phyloP scores from a whole-genome alignment of 2,888 invertebrate species.

The Drosophila nigritarsus region DNA sequence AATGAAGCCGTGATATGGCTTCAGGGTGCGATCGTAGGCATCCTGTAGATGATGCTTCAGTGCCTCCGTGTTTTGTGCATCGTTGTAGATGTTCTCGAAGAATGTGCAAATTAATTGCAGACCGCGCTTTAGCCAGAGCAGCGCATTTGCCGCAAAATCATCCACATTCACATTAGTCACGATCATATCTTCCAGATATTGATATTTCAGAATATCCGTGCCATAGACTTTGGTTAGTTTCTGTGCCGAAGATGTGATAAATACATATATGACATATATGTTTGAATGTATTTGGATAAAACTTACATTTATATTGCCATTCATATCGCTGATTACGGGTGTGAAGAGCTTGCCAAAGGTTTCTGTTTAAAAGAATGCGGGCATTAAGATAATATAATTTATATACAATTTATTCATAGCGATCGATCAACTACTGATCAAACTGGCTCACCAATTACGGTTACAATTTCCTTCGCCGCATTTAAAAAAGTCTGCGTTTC shows the following conservation, averaged over 20 bases:
- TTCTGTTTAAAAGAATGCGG: slow-evolving; percentile 85
- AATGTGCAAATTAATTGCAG: slow-evolving; percentile 84
- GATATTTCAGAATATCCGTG: slow-evolving; percentile 86
- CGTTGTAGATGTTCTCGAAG: slow-evolving; percentile 83
- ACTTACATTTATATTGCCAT: slow-evolving; percentile 90
- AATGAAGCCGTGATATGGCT: slow-evolving; percentile 91
- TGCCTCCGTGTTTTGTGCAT: slow-evolving; percentile 85
- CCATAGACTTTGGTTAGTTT: slow-evolving; percentile 88
- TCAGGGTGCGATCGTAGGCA: slow-evolving; percentile 90
- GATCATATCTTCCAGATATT: slow-evolving; percentile 90
- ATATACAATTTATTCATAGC: neutral
- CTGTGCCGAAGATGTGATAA: slow-evolving; percentile 81
- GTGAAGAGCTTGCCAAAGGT: slow-evolving; percentile 90
- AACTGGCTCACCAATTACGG: slow-evolving; percentile 87
- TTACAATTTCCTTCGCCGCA: slow-evolving; percentile 88
- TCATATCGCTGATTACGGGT: slow-evolving; percentile 91
- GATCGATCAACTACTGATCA: slow-evolving; percentile 13
- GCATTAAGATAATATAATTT: slow-evolving; percentile 10
- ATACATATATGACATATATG: neutral
- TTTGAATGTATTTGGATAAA: neutral
- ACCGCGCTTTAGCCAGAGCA: slow-evolving; percentile 90
- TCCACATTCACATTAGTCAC: slow-evolving; percentile 87
- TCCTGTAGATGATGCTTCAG: slow-evolving; percentile 88
- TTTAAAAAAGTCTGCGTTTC: slow-evolving; percentile 87
- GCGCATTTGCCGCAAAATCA: slow-evolving; percentile 87